Percentiles rank a stretch among this genome's conserved stretches.
Conservation (phyloP, 2,113 vertebrate genomes). For the Chionis minor region DNA sequence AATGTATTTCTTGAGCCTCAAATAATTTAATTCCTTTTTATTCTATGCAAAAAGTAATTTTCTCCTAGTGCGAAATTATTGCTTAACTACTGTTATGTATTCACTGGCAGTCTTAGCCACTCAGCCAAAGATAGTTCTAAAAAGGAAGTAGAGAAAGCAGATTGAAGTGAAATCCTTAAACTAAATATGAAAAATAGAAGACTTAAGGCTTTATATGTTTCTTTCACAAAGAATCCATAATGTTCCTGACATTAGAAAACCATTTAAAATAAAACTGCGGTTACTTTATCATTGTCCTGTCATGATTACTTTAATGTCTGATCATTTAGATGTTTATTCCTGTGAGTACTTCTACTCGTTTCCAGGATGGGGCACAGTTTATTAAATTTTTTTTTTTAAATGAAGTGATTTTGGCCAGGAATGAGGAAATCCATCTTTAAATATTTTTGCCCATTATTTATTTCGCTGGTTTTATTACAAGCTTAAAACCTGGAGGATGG, state of each 20-base stretch:
- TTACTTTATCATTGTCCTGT: not conserved
- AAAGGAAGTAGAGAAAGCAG: constrained; percentile 24
- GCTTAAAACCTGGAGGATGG: not conserved
- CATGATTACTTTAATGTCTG: not conserved
- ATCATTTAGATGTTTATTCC: not conserved
- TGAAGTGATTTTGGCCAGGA: not conserved
- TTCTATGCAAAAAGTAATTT: constrained; percentile 64
- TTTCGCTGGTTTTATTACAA: not conserved
- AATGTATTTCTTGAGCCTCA: constrained; percentile 57
- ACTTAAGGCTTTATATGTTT: not conserved
- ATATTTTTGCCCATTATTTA: not conserved
- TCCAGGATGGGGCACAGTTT: not conserved
- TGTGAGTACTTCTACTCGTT: not conserved
- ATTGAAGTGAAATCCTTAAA: constrained; percentile 47
- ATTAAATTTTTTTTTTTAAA: too few species aligned
- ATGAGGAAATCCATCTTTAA: not conserved
- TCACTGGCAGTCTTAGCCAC: constrained; percentile 30
- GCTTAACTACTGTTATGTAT: constrained; percentile 63
- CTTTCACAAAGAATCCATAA: not conserved
- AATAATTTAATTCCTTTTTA: constrained; percentile 69
- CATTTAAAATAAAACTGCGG: not conserved
- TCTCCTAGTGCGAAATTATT: constrained; percentile 47
- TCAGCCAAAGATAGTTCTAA: constrained; percentile 41
- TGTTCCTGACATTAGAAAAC: not conserved
- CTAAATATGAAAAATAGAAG: constrained; percentile 16